Conservation (phyloP, 2,888 invertebrate genomes). For the Lasioglossum leucozonium region DNA sequence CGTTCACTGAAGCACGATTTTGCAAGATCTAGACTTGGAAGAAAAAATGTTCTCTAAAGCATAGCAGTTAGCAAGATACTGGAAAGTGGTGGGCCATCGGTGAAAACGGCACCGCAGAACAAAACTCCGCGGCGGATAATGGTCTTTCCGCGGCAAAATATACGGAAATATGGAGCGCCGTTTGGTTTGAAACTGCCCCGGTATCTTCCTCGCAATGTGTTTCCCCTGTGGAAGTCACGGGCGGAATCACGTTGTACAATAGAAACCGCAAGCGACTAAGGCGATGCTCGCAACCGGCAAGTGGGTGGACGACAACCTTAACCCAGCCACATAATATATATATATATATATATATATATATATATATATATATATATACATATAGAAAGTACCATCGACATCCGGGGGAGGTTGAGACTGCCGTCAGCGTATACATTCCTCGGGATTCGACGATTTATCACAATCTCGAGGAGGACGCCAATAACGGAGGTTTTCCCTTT, state of each 20-base stretch:
- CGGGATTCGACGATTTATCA: conserved; percentile 7
- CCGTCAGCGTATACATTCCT: background rate
- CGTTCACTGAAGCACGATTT: too few species aligned
- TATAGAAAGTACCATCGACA: background rate
- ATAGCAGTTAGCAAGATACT: background rate
- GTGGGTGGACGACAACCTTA: conserved; percentile 38
- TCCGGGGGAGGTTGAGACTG: background rate
- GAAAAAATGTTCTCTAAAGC: background rate
- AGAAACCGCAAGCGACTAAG: conserved; percentile 5
- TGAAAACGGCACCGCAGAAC: background rate
- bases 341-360: conserved; percentile 10
- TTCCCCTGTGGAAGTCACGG: conserved; percentile 20
- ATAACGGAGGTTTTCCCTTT: background rate
- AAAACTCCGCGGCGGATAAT: conserved; percentile 35
- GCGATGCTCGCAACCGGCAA: conserved; percentile 12
- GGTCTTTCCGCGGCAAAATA: conserved; percentile 31
- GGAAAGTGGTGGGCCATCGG: background rate
- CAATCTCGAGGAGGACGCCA: conserved; percentile 11
- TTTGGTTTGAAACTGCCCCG: conserved; percentile 13
- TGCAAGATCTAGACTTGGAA: too few species aligned
- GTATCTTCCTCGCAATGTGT: conserved; percentile 19
- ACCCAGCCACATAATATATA: conserved; percentile 26
- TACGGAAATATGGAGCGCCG: conserved; percentile 27
- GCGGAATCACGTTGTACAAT: conserved; percentile 11
- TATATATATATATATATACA: conserved; percentile 13